Conservation (phyloP, 2,797 vertebrate genomes). For the Phylloscopus collybita region DNA sequence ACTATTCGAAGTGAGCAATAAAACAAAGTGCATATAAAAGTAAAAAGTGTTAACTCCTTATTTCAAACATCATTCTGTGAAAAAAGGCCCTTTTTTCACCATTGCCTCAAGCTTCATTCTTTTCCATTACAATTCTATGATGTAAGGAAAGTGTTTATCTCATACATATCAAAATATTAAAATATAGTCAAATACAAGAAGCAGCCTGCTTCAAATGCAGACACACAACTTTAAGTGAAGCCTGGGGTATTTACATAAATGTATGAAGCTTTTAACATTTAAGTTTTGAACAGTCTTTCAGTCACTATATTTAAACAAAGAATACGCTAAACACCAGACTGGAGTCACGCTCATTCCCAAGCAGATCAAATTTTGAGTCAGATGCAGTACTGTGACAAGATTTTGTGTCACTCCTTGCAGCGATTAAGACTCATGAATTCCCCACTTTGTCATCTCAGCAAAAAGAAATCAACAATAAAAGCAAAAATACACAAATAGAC, state of each 20-base stretch:
- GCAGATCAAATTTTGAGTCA: neutral
- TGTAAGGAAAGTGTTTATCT: neutral
- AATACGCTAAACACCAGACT: neutral
- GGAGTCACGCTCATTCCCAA: neutral
- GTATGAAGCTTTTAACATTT: neutral
- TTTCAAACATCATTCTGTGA: neutral
- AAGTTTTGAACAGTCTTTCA: neutral
- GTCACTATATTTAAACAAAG: neutral
- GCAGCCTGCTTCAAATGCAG: neutral
- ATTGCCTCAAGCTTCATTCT: neutral
- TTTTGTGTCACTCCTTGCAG: neutral
- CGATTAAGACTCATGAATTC: neutral
- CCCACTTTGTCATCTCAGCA: neutral
- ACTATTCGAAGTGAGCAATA: neutral
- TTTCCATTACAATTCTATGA: neutral
- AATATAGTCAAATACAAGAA: neutral
- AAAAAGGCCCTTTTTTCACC: neutral
- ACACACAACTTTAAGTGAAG: neutral
- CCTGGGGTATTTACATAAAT: neutral
- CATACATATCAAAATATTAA: neutral
- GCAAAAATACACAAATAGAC: neutral
- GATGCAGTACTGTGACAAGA: neutral
- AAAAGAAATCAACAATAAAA: neutral
- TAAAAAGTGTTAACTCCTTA: neutral
- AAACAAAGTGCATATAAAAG: neutral